Evolutionary conservation across 1,140 invertebrate genomes (phyloP).

Genomic region (Rhopalosiphum maidis): DNA sequence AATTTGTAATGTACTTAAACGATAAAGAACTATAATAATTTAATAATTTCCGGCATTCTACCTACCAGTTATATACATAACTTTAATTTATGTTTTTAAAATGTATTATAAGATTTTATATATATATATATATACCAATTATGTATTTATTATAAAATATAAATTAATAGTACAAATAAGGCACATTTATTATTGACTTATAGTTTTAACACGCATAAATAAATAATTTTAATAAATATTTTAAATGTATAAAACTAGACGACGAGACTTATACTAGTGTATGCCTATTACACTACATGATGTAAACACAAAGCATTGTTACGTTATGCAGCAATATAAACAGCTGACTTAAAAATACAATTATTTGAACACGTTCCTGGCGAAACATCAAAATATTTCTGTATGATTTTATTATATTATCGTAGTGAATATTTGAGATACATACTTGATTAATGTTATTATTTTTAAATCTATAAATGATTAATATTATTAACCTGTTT

Average conservation of each 20-base stretch:
- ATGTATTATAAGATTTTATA: not conserved
- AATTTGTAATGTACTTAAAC: not conserved
- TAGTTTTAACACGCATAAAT: not conserved
- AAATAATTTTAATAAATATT: not conserved
- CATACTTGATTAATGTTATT: not conserved
- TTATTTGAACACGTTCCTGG: not conserved
- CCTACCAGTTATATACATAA: not conserved
- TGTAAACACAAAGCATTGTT: not conserved
- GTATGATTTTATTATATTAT: not conserved
- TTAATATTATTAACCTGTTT: slow-evolving; percentile 9
- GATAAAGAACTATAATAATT: not conserved
- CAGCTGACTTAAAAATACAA: not conserved
- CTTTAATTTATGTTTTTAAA: not conserved
- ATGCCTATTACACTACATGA: not conserved
- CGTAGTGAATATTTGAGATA: not conserved
- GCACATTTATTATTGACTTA: not conserved
- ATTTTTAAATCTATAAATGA: not conserved
- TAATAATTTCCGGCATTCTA: not conserved
- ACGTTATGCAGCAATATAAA: not conserved
- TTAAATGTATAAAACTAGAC: not conserved
- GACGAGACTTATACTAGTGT: not conserved
- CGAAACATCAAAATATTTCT: not conserved
- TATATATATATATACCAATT: not conserved
- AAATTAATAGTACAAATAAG: not conserved
- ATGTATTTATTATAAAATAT: not conserved